A percentile compares a stretch with the other conserved stretches of the same genome.
Conservation (phyloP, 2,113 vertebrate genomes). For the Pampusana beccarii region DNA sequence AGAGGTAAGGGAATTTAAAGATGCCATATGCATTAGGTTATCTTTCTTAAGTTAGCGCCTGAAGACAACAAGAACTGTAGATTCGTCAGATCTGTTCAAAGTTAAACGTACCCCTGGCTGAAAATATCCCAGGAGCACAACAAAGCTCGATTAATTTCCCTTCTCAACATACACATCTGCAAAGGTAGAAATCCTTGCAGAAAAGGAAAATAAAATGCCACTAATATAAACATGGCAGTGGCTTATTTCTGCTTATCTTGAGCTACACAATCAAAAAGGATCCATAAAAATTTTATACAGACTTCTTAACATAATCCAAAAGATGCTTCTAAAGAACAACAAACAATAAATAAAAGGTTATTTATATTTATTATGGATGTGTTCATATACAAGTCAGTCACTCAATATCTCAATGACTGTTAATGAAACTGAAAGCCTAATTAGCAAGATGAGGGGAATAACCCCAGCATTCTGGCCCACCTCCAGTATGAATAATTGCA, state of each 20-base stretch:
- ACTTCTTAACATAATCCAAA: not conserved
- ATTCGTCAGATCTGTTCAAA: not conserved
- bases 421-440: slow-evolving; percentile 69
- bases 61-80: not conserved
- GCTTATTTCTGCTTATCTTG: not conserved
- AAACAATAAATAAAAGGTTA: not conserved
- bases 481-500: slow-evolving; percentile 63
- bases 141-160: not conserved
- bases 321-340: not conserved
- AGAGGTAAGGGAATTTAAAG: slow-evolving; percentile 15
- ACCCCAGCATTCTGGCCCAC: slow-evolving; percentile 21
- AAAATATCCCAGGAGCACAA: not conserved
- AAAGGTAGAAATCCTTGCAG: not conserved
- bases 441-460: slow-evolving; percentile 65
- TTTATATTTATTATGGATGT: not conserved
- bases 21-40: not conserved
- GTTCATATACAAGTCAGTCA: not conserved
- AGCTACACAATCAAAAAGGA: not conserved
- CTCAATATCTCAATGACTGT: slow-evolving; percentile 17
- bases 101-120: not conserved
- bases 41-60: not conserved
- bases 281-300: not conserved
- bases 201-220: not conserved
- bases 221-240: not conserved
- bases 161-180: not conserved